Evolutionary conservation across 2,113 vertebrate genomes (phyloP).

Genomic region (Percopsis transmontana): DNA sequence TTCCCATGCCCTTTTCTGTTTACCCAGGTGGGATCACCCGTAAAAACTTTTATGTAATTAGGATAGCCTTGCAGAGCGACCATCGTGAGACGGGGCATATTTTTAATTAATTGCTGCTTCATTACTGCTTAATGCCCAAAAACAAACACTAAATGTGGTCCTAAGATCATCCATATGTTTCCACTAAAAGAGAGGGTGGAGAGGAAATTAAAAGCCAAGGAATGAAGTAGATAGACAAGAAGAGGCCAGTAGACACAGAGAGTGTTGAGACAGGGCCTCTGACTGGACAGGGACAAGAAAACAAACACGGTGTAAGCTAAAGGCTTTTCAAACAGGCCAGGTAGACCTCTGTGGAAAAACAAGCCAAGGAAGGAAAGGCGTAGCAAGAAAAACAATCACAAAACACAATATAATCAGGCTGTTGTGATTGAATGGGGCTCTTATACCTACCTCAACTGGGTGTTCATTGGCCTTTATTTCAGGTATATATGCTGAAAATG

Average conservation of each 20-base stretch:
- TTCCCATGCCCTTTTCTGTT: no score
- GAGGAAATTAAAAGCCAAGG: conserved; percentile 33
- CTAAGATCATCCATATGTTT: conserved; percentile 38
- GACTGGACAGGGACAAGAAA: background rate
- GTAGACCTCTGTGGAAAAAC: background rate
- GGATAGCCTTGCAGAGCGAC: no score
- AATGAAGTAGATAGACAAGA: conserved; percentile 25
- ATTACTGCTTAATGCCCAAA: conserved; percentile 23
- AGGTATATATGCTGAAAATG: no score
- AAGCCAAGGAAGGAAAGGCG: background rate
- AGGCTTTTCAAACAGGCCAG: conserved; percentile 22
- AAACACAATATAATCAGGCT: no score
- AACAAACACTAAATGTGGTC: conserved; percentile 26
- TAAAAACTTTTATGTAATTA: no score
- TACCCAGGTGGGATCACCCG: no score
- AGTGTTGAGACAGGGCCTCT: background rate
- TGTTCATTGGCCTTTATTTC: no score
- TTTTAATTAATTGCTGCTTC: no score
- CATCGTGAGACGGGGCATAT: no score
- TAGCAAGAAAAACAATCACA: background rate
- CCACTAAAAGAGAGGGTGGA: conserved; percentile 29
- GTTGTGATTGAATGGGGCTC: no score
- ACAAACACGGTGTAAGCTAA: conserved; percentile 15
- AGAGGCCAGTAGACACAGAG: background rate
- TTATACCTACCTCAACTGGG: no score